Evolutionary conservation across 2,888 invertebrate species (phyloP), one percentile per base, ranked within the genome.

Genomic region (Drosophila mercatorum): DNA sequence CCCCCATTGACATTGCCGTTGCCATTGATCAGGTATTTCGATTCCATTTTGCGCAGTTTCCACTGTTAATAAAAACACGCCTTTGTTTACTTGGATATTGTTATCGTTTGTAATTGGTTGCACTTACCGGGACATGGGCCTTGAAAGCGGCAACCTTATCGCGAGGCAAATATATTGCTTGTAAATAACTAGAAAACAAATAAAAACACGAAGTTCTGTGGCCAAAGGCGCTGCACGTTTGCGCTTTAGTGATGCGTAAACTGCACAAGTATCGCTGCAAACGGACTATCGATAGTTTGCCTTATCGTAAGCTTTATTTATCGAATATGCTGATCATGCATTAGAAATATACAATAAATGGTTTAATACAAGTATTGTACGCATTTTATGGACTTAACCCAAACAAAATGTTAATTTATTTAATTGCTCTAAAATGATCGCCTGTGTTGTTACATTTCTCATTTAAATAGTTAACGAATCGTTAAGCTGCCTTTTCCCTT

Each of bases 41-140:
- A 79, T 12, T 79, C 80, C 78, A 79, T 79, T 51, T 11, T 77
- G 56, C 47, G 60, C 10, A 78, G 49, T 65, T 68, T 28, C 17
- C 40, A n/a, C 73, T 77, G 47, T 28, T 52, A 59, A 6, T 38
- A 6, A 34, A 31, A 40, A 22, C 12, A 22, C 14, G 36, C 44
- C 28, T 11, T 43, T 72, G 31, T 72, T 72, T 72, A 22, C 2
- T 3, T 57, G 28, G 56, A 66, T 34, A 11, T 12, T 41, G 53
- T 28, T 38, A 47, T 61, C 31, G 34, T 34, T 68, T 47, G 47
- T 2, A 57, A 47, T 10, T n/a, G 49, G 0, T n/a, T 6, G 12
- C 46, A 74, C 64, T 55, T 63, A 77, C 68, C 51, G 40, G 59
- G 1, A 59, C 75, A 77, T 77, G 55, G 47, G 36, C 22, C n/a